phyloP scores from a whole-genome alignment of 2,113 vertebrate genomes.

The Petrocephalus zakoni region DNA sequence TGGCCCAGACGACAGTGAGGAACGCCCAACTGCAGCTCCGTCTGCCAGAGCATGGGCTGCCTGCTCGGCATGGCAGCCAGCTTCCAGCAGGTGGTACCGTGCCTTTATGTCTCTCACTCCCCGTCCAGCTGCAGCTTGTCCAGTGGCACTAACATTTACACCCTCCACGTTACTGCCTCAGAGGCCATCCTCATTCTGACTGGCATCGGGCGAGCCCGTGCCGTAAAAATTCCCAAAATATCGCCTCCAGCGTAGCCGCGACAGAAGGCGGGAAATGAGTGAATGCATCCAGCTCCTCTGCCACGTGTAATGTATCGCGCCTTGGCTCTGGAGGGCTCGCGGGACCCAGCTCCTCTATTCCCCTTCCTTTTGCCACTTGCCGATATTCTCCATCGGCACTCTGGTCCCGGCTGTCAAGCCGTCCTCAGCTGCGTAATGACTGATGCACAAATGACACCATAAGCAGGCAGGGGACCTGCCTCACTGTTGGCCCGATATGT shows the following conservation, averaged over 20 bases:
- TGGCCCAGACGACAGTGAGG: not conserved
- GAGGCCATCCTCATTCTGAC: not conserved
- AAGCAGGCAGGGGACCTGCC: constrained; percentile 30
- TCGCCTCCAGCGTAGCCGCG: not conserved
- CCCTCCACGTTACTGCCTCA: not conserved
- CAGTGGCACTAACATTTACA: not conserved
- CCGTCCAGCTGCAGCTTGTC: not conserved
- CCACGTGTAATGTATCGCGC: not conserved
- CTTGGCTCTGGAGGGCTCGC: not conserved
- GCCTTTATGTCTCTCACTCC: constrained; percentile 47
- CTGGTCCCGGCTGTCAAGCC: constrained; percentile 49
- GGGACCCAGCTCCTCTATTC: not conserved
- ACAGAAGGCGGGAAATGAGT: not conserved
- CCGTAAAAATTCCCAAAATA: not conserved
- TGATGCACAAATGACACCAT: constrained; percentile 49
- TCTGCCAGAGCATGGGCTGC: not conserved
- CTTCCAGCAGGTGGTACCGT: constrained; percentile 60
- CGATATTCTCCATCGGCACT: constrained; percentile 42
- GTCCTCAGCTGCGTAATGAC: constrained; percentile 44
- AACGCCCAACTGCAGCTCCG: not conserved
- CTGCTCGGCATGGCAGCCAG: constrained; percentile 39
- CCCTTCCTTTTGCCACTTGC: constrained; percentile 18
- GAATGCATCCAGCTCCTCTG: not conserved
- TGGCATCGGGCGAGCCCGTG: not conserved
- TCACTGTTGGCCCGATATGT: not conserved